Evolutionary conservation across 2,113 vertebrate species (phyloP).

Genomic region (Pyrgilauda ruficollis): DNA sequence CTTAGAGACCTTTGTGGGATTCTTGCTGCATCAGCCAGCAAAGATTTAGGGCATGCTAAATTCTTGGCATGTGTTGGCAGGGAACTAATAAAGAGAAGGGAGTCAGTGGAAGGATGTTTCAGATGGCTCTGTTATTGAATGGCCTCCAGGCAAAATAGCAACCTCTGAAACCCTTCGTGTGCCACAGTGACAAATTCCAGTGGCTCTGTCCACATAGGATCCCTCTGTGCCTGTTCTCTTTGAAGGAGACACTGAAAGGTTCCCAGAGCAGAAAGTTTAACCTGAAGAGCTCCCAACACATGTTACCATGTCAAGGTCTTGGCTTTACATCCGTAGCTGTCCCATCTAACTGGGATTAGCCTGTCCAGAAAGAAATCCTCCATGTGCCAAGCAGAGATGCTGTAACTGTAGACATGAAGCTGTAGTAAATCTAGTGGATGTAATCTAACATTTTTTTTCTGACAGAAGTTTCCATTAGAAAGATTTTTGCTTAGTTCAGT

Average conservation of each 20-base stretch:
- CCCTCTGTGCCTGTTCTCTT: neutral
- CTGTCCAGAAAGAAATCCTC: neutral
- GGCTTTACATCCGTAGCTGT: neutral
- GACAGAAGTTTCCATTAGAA: neutral
- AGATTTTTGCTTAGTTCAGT: neutral
- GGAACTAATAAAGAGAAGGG: neutral
- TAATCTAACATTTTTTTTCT: neutral
- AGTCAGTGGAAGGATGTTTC: neutral
- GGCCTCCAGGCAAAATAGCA: neutral
- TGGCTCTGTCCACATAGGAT: neutral
- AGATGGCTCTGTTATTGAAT: neutral
- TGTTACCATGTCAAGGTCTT: neutral
- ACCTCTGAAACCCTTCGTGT: neutral
- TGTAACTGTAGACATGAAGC: neutral
- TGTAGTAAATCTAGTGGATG: neutral
- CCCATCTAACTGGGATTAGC: neutral
- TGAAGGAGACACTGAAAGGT: neutral
- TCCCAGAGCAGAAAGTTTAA: neutral
- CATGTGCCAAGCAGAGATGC: neutral
- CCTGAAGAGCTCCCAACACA: neutral
- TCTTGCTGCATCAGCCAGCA: neutral
- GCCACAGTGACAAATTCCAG: fast-evolving
- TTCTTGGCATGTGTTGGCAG: neutral
- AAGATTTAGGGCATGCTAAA: neutral
- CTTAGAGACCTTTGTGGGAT: neutral